A percentile compares a stretch with the other conserved stretches of the same genome.
Conservation (phyloP, 2,797 vertebrate genomes). For the Hoplostethus mediterraneus region DNA sequence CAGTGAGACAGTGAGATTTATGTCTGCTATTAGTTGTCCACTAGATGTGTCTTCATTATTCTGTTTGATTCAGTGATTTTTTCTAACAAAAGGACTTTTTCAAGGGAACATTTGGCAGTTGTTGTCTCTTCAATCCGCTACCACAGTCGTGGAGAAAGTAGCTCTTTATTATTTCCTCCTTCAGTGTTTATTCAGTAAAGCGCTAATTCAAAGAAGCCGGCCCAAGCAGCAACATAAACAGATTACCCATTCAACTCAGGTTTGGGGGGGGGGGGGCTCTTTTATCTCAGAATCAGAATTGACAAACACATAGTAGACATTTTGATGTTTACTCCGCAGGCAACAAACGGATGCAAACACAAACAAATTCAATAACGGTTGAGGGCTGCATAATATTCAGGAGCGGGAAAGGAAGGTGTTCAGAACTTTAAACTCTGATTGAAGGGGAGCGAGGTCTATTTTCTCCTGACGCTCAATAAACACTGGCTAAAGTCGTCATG, state of each 20-base stretch:
- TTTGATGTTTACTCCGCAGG: conserved; percentile 68
- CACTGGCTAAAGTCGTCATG: background rate
- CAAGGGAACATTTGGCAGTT: conserved; percentile 58
- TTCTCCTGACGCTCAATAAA: background rate
- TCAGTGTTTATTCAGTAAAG: conserved; percentile 68
- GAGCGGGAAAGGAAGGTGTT: conserved; percentile 35
- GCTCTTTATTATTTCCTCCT: conserved; percentile 33
- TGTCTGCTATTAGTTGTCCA: conserved; percentile 26
- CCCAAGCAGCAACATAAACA: conserved; percentile 70
- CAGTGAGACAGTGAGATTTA: background rate
- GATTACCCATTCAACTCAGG: conserved; percentile 77
- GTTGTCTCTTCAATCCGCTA: conserved; percentile 58
- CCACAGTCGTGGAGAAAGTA: conserved; percentile 51
- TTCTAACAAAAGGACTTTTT: conserved; percentile 32
- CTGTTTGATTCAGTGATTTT: conserved; percentile 29
- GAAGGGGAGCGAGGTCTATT: conserved; percentile 4
- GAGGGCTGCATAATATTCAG: conserved; percentile 56
- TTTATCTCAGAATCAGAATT: conserved; percentile 71
- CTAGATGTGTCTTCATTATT: conserved; percentile 16
- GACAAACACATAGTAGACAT: conserved; percentile 61
- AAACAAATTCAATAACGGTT: conserved; percentile 60
- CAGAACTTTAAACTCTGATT: conserved; percentile 47
- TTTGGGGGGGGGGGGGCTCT: conserved; percentile 39
- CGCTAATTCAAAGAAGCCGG: conserved; percentile 74
- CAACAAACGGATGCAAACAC: conserved; percentile 64